These are phyloP conservation scores for Sepiola atlantica DNA, from an alignment of 2,888 invertebrate genomes.

Conservation along the genomic window DNA sequence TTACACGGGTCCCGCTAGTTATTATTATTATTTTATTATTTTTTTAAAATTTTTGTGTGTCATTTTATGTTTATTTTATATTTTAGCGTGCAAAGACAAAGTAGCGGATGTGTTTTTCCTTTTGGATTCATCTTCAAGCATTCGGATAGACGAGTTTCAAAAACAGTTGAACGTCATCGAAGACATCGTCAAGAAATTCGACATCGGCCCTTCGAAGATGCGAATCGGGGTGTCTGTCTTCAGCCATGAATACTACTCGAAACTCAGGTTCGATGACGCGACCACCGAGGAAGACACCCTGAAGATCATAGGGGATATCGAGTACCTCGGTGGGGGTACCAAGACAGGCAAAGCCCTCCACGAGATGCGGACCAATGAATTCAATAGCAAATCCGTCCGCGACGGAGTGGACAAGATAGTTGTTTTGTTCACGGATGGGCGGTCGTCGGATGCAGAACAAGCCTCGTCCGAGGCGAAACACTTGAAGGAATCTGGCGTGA, in stretches of 20 bases:
- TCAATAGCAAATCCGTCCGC: constrained; percentile 49
- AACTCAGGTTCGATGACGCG: constrained; percentile 51
- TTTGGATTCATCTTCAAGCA: constrained; percentile 59
- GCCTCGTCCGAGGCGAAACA: constrained; percentile 53
- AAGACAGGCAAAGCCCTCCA: constrained; percentile 55
- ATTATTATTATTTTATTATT: no score
- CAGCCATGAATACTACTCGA: constrained; percentile 51
- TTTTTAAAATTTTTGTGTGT: neutral
- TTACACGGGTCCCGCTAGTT: no score
- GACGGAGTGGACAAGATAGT: constrained; percentile 54
- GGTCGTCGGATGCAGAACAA: constrained; percentile 51
- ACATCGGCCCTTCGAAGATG: constrained; percentile 55
- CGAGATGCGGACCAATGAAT: constrained; percentile 51
- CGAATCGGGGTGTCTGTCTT: constrained; percentile 56
- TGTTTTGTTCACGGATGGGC: constrained; percentile 57
- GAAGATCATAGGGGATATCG: constrained; percentile 50
- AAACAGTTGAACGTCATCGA: constrained; percentile 60
- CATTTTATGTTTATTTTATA: neutral
- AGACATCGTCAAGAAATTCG: constrained; percentile 57
- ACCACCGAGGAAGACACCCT: constrained; percentile 51
- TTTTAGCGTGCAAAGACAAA: constrained; percentile 55
- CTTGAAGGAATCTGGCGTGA: constrained; percentile 54
- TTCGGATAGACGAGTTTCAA: constrained; percentile 60
- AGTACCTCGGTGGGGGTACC: constrained; percentile 54
- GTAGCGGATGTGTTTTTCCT: constrained; percentile 57